Evolutionary conservation across 2,113 vertebrate genomes (phyloP).

Genomic region (Nycticorax nycticorax): DNA sequence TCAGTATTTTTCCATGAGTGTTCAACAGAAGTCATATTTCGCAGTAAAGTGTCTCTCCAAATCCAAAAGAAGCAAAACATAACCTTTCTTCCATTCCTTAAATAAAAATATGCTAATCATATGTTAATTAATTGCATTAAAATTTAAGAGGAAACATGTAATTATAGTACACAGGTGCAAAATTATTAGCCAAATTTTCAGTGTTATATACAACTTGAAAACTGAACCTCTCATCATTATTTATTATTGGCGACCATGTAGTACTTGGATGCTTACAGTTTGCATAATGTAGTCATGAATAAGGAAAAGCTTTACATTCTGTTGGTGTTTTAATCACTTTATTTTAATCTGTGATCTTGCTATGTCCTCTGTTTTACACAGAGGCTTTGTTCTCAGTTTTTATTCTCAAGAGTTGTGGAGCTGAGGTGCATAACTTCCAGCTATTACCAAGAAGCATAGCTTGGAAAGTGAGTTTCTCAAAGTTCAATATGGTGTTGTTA

Average conservation of each 20-base stretch:
- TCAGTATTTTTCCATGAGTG: not conserved
- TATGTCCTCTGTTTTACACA: not conserved
- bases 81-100: not conserved
- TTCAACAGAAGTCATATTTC: not conserved
- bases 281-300: not conserved
- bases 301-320: not conserved
- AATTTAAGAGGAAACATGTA: constrained; percentile 1
- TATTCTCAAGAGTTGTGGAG: not conserved
- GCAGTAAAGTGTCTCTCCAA: not conserved
- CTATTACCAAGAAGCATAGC: not conserved
- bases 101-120: not conserved
- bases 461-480: constrained; percentile 8
- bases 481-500: not conserved
- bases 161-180: not conserved
- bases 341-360: not conserved
- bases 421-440: not conserved
- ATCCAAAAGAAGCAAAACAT: not conserved
- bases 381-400: not conserved
- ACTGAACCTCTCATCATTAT: not conserved
- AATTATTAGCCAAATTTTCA: not conserved
- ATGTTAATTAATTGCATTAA: constrained; percentile 34
- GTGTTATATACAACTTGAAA: not conserved
- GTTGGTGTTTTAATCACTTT: not conserved
- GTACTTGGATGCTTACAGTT: not conserved
- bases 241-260: not conserved